These are phyloP conservation scores for Drosophila grimshawi DNA, from an alignment of 1,140 invertebrate genomes.

Conservation along the genomic window DNA sequence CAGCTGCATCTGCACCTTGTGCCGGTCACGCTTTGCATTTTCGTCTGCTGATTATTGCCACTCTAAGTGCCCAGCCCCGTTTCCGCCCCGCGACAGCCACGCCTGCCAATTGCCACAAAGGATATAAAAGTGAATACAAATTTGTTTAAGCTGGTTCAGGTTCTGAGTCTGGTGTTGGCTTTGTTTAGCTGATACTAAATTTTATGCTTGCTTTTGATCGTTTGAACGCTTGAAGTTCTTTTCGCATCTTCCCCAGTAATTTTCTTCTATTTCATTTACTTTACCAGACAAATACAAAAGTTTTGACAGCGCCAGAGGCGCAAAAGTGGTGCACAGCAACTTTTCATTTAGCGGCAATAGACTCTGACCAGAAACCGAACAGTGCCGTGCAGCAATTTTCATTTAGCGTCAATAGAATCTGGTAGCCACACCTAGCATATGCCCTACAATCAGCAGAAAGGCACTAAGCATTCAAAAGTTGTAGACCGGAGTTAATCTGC, in stretches of 20 bases:
- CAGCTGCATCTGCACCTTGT: slow-evolving; percentile 58
- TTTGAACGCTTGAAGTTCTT: slow-evolving; percentile 24
- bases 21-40: slow-evolving; percentile 74
- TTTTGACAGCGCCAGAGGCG: slow-evolving; percentile 38
- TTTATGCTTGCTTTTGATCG: slow-evolving; percentile 44
- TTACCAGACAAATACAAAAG: slow-evolving; percentile 17
- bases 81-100: background rate
- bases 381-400: background rate
- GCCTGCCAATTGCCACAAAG: slow-evolving; percentile 44
- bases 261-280: slow-evolving; percentile 10
- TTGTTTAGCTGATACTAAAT: slow-evolving; percentile 26
- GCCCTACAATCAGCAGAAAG: background rate
- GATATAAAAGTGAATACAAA: slow-evolving; percentile 57
- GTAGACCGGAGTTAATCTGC: too few relatives aligned
- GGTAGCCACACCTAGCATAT: background rate
- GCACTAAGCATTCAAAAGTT: too few relatives aligned
- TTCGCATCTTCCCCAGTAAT: slow-evolving; percentile 26
- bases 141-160: slow-evolving; percentile 17
- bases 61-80: slow-evolving; percentile 55
- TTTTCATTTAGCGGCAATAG: slow-evolving; percentile 46
- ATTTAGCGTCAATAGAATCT: background rate
- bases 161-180: slow-evolving; percentile 14
- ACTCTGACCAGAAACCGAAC: slow-evolving; percentile 1
- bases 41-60: slow-evolving; percentile 69
- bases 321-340: slow-evolving; percentile 43